Evolutionary conservation across 2,888 invertebrate species (phyloP), one percentile per base, ranked within the genome.

Genomic region (Lepidocyrtoides sp.): DNA sequence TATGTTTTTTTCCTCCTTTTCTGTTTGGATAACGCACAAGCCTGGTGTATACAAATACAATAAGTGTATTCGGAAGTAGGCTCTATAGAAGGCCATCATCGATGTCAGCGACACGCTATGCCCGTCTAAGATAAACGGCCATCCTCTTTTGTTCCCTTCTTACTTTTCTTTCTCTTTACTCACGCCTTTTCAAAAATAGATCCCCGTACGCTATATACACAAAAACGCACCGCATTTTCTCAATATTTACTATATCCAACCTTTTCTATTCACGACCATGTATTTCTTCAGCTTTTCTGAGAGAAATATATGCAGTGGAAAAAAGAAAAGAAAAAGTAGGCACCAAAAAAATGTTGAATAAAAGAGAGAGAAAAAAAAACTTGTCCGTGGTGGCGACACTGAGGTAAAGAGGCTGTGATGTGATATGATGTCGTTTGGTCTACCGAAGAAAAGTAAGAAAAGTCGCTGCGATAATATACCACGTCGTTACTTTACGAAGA

Each of bases 101-200:
- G 92, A 93, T 72, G 93, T 93, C 93, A 93, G 32, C 92, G 89
- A 93, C 93, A 93, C 92, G 92, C 93, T 92, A 92, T 93, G 81
- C 88, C 88, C 91, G 85, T 87, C 91, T 57, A 93, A 93, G 93
- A 93, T 93, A 93, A 93, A 93, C 93, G 92, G 91, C 93, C 89
- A 57, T 69, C 63, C 57, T 85, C 93, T 91, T 93, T 93, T 93
- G 93, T 93, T 93, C 93, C 63, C 87, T 85, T 32, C 82, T 86
- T 89, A 82, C 90, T 87, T 89, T 82, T 66, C 63, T 82, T 87
- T 69, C 36, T 87, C 75, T 82, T 82, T 87, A 20, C 72, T 89
- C 89, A 85, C 89, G 91, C 89, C 89, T 85, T 89, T 89, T 72
- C 57, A 91, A 88, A 29, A 72, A 85, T 29, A 44, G 23, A 84